A percentile compares a stretch with the other conserved stretches of the same genome.
phyloP scores from a whole-genome alignment of 2,797 vertebrate species.

The Takifugu rubripes region DNA sequence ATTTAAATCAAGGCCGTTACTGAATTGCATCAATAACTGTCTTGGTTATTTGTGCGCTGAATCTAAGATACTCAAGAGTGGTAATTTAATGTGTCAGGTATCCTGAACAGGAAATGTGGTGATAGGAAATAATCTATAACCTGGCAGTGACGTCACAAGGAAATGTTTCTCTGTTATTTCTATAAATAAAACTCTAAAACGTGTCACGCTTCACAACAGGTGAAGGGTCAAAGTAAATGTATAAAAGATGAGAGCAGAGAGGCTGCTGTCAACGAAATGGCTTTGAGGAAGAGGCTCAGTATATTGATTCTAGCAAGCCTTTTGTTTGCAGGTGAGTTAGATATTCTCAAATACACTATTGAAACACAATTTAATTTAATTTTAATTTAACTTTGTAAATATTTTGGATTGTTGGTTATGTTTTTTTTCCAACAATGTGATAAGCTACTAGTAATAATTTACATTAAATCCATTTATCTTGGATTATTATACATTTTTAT shows the following conservation, averaged over 20 bases:
- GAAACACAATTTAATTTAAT: background rate
- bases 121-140: background rate
- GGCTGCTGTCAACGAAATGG: constrained; percentile 39
- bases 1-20: too few species aligned
- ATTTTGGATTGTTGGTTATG: too few species aligned
- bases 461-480: too few species aligned
- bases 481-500: too few species aligned
- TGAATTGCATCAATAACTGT: too few species aligned
- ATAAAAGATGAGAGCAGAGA: constrained; percentile 24
- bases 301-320: constrained; percentile 17
- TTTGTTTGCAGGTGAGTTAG: constrained; percentile 46
- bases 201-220: constrained; percentile 1
- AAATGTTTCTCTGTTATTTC: background rate
- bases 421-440: too few species aligned
- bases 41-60: too few species aligned
- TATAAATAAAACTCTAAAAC: too few species aligned
- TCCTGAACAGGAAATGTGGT: too few species aligned
- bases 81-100: too few species aligned
- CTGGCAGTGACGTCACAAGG: constrained; percentile 3
- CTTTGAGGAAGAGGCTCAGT: constrained; percentile 18
- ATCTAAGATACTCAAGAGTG: too few species aligned
- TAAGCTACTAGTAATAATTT: too few species aligned
- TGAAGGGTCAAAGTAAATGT: constrained; percentile 15
- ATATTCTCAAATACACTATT: background rate
- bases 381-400: background rate